Evolutionary conservation across 2,888 invertebrate genomes (phyloP).

Genomic region (Sinopyrophorus schimmeli): DNA sequence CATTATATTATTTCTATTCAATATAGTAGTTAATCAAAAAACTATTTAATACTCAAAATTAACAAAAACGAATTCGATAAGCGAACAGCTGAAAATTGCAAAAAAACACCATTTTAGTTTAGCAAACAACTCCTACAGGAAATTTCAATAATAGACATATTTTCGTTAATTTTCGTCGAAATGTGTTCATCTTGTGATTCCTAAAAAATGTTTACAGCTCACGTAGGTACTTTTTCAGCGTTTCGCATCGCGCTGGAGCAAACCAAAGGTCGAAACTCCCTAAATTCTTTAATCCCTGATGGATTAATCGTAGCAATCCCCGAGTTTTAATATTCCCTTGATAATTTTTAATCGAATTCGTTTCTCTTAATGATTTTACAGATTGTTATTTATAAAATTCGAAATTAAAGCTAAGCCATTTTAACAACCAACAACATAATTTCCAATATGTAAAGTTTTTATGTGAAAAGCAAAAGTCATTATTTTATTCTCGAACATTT

Average conservation of each 20-base stretch:
- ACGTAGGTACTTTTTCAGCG: not conserved
- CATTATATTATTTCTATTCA: no score
- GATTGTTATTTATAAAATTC: no score
- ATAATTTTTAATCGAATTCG: slow-evolving; percentile 12
- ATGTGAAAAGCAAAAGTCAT: not conserved
- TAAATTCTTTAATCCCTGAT: slow-evolving; percentile 18
- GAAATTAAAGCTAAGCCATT: no score
- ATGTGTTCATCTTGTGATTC: no score
- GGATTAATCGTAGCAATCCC: slow-evolving; percentile 13
- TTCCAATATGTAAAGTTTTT: slow-evolving; percentile 1
- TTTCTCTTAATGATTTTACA: slow-evolving; percentile 1
- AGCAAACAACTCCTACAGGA: no score
- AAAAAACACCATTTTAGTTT: no score
- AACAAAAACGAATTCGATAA: not conserved
- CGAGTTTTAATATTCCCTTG: slow-evolving; percentile 14
- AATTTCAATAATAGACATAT: no score
- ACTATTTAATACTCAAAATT: not conserved
- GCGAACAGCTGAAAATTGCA: no score
- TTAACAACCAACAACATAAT: slow-evolving; percentile 1
- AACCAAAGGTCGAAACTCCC: slow-evolving; percentile 7
- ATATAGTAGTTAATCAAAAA: not conserved
- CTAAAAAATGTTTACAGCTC: not conserved
- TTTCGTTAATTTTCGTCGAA: no score
- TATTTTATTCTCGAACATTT: no score
- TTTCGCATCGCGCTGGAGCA: slow-evolving; percentile 1